phyloP scores from a whole-genome alignment of 2,113 vertebrate genomes.

The Pandion haliaetus region DNA sequence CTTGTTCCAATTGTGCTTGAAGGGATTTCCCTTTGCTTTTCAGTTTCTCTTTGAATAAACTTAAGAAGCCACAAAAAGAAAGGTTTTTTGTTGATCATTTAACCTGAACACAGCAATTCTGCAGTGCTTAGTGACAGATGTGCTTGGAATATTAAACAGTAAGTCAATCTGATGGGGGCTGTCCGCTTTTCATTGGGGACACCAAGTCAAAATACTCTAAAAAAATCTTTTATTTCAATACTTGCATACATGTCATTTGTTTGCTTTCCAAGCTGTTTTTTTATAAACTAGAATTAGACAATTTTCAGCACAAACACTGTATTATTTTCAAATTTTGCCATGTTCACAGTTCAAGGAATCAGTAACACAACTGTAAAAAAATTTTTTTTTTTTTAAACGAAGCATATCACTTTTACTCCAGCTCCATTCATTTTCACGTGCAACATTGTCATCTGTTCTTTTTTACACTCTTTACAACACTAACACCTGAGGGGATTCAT shows the following conservation, averaged over 20 bases:
- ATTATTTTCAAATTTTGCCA: slow-evolving; percentile 8
- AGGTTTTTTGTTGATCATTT: slow-evolving; percentile 6
- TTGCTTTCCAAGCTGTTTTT: neutral
- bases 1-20: neutral
- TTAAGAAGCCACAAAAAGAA: neutral
- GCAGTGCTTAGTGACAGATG: neutral
- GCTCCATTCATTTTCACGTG: neutral
- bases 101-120: slow-evolving; percentile 19
- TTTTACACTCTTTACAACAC: neutral
- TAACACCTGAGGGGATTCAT: neutral
- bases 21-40: slow-evolving; percentile 39
- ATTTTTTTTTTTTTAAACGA: neutral
- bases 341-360: neutral
- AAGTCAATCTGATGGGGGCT: neutral
- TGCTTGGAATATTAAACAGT: neutral
- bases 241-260: neutral
- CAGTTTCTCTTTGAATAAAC: slow-evolving; percentile 24
- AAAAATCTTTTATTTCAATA: neutral
- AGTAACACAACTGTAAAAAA: neutral
- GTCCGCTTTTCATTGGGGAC: neutral
- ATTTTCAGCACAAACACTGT: neutral
- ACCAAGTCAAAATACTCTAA: neutral
- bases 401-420: neutral
- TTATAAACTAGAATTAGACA: neutral
- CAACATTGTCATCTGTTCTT: neutral